Evolutionary conservation across 2,888 invertebrate species (phyloP), one percentile per base, ranked within the genome.

Genomic region (Carabus problematicus): DNA sequence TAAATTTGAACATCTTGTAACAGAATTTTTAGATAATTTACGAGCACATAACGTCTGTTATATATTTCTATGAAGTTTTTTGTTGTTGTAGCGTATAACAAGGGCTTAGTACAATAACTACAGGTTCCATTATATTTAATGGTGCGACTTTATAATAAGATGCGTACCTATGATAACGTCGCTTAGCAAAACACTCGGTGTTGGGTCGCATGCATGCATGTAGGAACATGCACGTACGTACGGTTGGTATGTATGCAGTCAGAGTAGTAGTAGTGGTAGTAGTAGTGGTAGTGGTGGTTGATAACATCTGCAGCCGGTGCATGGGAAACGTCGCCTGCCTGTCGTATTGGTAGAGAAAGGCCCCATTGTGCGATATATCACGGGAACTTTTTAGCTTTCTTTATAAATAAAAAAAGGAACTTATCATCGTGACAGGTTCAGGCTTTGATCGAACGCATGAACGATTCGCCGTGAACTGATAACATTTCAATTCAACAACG

Each of bases 351-450:
- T 19, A 16, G 42, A 39, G 14, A 45, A 45, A 11, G n/a, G 18
- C n/a, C 42, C 54, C 41, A 63, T 63, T 49, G 63, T 63, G 29
- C 49, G 52, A 63, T 54, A 41, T 63, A 63, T 63, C 63, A 63
- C 63, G 42, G n/a, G 54, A 63, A 54, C 60, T 63, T 63, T 63
- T 63, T 52, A 63, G 41, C 63, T 63, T 54, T 63, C 29, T 63
- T 54, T 19, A 54, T 63, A 52, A 63, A 63, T 63, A 63, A 63
- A 63, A 63, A 63, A 63, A 29, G 40, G 41, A 63, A 52, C 54
- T 54, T 63, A 63, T 63, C 63, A 54, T 63, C 52, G 12, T 63
- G 63, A 63, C 63, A 63, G 63, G 16, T 39, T 45, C 14, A 42
- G 60, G 41, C 19, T 16, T 60, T 60, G 60, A 60, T 60, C 42